Percentiles rank a stretch among this genome's conserved stretches.
These are phyloP conservation scores for Amblyteles armatorius DNA, from an alignment of 2,888 invertebrate genomes.

Conservation along the genomic window DNA sequence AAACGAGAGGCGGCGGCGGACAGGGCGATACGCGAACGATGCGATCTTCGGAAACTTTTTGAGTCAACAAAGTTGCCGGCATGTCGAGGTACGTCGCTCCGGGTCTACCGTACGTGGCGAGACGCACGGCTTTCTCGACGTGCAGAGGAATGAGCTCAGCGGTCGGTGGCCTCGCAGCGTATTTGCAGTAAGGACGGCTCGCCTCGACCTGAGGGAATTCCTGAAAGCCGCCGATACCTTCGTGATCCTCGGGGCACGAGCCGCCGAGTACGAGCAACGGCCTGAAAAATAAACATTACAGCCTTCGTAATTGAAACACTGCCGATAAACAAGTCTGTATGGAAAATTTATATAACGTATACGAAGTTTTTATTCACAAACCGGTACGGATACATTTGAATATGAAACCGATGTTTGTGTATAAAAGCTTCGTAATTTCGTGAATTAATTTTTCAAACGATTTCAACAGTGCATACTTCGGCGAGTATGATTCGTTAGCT, in stretches of 20 bases:
- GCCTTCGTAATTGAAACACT: not conserved
- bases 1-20: slow-evolving; percentile 88
- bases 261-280: slow-evolving; percentile 97
- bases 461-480: not conserved
- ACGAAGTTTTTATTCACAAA: not conserved
- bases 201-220: slow-evolving; percentile 97
- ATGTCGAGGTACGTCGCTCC: slow-evolving; percentile 96
- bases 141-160: slow-evolving; percentile 93
- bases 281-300: slow-evolving; percentile 82
- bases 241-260: slow-evolving; percentile 95
- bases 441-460: not conserved
- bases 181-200: slow-evolving; percentile 96
- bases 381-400: not conserved
- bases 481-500: slow-evolving; percentile 13
- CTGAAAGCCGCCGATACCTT: slow-evolving; percentile 98
- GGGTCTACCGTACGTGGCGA: slow-evolving; percentile 94
- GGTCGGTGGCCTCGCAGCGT: slow-evolving; percentile 94
- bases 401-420: not conserved
- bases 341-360: not conserved
- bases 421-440: not conserved
- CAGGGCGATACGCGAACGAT: slow-evolving; percentile 78
- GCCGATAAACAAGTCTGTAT: not conserved
- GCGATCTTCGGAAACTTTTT: slow-evolving; percentile 81
- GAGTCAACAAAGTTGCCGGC: slow-evolving; percentile 93
- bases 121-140: slow-evolving; percentile 96